phyloP scores from a whole-genome alignment of 2,797 vertebrate genomes.

The Coregonus sp. region DNA sequence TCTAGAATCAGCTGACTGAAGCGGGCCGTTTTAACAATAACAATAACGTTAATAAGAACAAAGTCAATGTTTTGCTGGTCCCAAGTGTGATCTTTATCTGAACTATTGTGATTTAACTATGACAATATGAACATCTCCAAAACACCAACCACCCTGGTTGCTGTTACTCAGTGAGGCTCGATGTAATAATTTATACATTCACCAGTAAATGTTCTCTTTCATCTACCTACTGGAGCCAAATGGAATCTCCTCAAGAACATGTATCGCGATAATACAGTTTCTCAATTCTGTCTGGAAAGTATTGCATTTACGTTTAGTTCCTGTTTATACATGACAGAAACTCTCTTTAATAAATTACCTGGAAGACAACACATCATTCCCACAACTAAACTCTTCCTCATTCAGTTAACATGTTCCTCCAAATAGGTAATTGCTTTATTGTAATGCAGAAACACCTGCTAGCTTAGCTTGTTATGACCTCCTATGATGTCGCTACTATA shows the following conservation, averaged over 20 bases:
- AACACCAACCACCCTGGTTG: conserved; percentile 15
- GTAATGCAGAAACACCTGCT: conserved; percentile 45
- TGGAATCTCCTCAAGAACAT: conserved; percentile 25
- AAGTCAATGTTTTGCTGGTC: too few species aligned
- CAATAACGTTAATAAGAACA: conserved; percentile 8
- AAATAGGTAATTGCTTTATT: conserved; percentile 52
- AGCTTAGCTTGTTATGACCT: conserved; percentile 38
- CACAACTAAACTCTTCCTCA: conserved; percentile 17
- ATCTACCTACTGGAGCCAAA: conserved; percentile 17
- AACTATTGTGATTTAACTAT: conserved; percentile 4
- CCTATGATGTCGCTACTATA: conserved; percentile 22
- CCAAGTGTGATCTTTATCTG: too few species aligned
- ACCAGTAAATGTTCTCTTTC: conserved; percentile 9
- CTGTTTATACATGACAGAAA: conserved; percentile 27
- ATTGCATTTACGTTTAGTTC: conserved; percentile 29
- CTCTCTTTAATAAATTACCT: conserved; percentile 43
- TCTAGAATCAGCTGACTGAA: too few species aligned
- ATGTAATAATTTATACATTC: conserved; percentile 22
- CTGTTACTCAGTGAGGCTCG: conserved; percentile 1
- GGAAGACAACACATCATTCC: conserved; percentile 36
- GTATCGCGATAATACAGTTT: conserved; percentile 28
- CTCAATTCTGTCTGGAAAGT: conserved; percentile 29
- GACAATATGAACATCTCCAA: conserved; percentile 25
- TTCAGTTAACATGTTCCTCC: conserved; percentile 35
- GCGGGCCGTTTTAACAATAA: neutral